Evolutionary conservation across 2,797 vertebrate species (phyloP).

Genomic region (Pantherophis alleghaniensis): DNA sequence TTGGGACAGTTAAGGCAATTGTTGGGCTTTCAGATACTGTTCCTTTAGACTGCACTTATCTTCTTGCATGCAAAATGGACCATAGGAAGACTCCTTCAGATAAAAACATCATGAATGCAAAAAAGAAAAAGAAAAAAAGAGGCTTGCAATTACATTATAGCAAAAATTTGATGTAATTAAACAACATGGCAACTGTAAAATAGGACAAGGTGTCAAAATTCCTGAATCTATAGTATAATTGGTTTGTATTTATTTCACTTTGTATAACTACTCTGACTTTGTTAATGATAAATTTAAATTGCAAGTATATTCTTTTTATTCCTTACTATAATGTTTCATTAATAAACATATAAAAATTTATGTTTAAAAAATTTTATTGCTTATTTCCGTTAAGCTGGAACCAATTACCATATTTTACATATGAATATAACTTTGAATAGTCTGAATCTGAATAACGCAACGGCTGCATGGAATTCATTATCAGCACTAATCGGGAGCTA

Average conservation of each 20-base stretch:
- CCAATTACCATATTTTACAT: not conserved
- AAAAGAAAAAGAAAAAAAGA: not conserved
- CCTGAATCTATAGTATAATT: not conserved
- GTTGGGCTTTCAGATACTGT: not conserved
- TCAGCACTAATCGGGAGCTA: not conserved
- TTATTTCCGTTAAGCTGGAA: not conserved
- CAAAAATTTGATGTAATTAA: not conserved
- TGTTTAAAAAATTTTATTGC: not conserved
- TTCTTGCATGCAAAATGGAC: not conserved
- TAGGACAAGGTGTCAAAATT: not conserved
- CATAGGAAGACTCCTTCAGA: not conserved
- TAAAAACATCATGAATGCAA: not conserved
- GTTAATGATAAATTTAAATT: not conserved
- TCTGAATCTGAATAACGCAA: not conserved
- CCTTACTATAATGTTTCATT: not conserved
- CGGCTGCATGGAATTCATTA: not conserved
- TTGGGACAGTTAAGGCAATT: too few species aligned
- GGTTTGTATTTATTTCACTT: not conserved
- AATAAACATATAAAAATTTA: not conserved
- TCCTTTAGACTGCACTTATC: not conserved
- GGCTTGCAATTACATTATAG: not conserved
- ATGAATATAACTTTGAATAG: not conserved
- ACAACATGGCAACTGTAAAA: not conserved
- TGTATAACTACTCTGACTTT: not conserved
- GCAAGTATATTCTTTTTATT: not conserved